Conservation (phyloP, 2,888 invertebrate genomes). For the Scotopteryx bipunctaria region DNA sequence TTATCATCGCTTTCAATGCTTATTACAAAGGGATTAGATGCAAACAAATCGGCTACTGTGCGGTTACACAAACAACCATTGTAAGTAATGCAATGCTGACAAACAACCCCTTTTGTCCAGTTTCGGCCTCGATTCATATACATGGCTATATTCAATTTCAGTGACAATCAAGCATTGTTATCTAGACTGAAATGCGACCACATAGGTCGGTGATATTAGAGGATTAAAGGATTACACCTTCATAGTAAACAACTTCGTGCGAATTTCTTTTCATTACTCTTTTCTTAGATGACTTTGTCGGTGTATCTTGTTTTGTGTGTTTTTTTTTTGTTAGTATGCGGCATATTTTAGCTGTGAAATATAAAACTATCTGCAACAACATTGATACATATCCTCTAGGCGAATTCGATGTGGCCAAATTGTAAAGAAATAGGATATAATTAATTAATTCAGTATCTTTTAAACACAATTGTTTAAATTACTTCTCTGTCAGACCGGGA, state of each 20-base stretch:
- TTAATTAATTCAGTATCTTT: too few relatives aligned
- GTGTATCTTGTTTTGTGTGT: not conserved
- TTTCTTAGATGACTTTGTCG: slow-evolving; percentile 38
- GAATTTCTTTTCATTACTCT: slow-evolving; percentile 59
- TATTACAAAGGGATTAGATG: slow-evolving; percentile 77
- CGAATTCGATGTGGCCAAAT: too few relatives aligned
- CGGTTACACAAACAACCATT: slow-evolving; percentile 67
- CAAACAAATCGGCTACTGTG: slow-evolving; percentile 72
- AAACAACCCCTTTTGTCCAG: slow-evolving; percentile 74
- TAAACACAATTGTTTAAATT: too few relatives aligned
- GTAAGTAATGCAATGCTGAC: slow-evolving; percentile 62
- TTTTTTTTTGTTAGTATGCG: slow-evolving; percentile 16
- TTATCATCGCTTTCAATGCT: slow-evolving; percentile 39
- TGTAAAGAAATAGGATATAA: too few relatives aligned
- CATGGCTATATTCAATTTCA: slow-evolving; percentile 56
- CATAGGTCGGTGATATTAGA: slow-evolving; percentile 65
- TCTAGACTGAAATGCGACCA: slow-evolving; percentile 50
- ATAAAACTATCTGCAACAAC: too few relatives aligned
- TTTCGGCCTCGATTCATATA: slow-evolving; percentile 50
- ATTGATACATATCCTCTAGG: too few relatives aligned
- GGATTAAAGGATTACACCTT: slow-evolving; percentile 74
- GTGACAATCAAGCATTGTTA: slow-evolving; percentile 69
- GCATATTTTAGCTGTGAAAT: too few relatives aligned
- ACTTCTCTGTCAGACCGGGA: too few relatives aligned
- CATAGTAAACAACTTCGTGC: slow-evolving; percentile 62